These are phyloP conservation scores for Drosophila malerkotliana DNA, from an alignment of 1,140 invertebrate species.

Conservation along the genomic window DNA sequence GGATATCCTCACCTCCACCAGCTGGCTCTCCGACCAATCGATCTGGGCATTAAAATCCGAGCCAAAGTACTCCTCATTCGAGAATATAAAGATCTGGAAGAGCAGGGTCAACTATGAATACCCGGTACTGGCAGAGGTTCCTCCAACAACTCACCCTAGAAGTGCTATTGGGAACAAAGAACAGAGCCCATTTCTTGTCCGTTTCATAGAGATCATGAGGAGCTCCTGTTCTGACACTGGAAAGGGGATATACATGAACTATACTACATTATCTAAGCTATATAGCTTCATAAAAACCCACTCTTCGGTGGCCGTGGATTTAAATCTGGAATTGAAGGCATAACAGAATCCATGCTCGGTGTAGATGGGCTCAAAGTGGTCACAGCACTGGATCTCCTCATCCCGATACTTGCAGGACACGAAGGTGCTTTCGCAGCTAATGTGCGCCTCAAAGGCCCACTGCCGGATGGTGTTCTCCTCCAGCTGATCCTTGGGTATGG, in stretches of 20 bases:
- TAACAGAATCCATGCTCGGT: slow-evolving; percentile 90
- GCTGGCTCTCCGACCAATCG: slow-evolving; percentile 86
- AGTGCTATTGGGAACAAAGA: slow-evolving; percentile 74
- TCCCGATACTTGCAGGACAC: slow-evolving; percentile 87
- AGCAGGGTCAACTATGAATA: background rate
- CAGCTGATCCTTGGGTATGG: slow-evolving; percentile 47
- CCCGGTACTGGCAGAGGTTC: background rate
- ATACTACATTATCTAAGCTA: background rate
- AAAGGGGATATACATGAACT: background rate
- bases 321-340: slow-evolving; percentile 87
- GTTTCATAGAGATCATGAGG: slow-evolving; percentile 83
- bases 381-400: slow-evolving; percentile 86
- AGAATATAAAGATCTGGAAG: slow-evolving; percentile 86
- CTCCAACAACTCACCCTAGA: slow-evolving; percentile 46
- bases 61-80: slow-evolving; percentile 87
- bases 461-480: slow-evolving; percentile 59
- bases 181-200: slow-evolving; percentile 82
- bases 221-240: slow-evolving; percentile 57
- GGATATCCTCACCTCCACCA: slow-evolving; percentile 87
- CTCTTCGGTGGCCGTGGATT: slow-evolving; percentile 71
- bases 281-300: slow-evolving; percentile 41
- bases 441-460: slow-evolving; percentile 65
- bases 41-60: slow-evolving; percentile 88
- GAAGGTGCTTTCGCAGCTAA: slow-evolving; percentile 66
- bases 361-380: slow-evolving; percentile 86